These are phyloP conservation scores for Rhizomys pruinosus DNA, from an alignment of 2,113 vertebrate genomes.

Conservation along the genomic window DNA sequence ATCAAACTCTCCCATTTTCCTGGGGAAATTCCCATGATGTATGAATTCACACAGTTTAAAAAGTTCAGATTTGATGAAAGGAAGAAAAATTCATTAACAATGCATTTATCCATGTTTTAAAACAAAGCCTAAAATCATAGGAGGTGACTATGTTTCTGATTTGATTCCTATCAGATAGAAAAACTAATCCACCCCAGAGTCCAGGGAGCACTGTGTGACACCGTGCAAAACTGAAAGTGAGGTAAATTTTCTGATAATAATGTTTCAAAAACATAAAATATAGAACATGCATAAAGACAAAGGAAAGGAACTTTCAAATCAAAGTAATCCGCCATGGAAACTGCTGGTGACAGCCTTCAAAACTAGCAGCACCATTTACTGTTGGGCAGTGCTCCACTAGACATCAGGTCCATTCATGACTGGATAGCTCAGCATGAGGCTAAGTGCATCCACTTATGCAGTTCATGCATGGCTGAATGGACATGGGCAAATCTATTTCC, in stretches of 20 bases:
- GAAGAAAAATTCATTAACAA: slow-evolving; percentile 43
- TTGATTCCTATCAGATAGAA: slow-evolving; percentile 23
- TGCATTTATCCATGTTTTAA: slow-evolving; percentile 33
- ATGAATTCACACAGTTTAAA: slow-evolving; percentile 26
- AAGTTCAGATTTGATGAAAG: no score
- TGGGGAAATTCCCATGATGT: slow-evolving; percentile 62
- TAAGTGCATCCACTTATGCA: not conserved
- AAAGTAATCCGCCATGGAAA: no score
- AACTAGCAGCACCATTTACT: rapidly evolving
- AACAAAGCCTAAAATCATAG: slow-evolving; percentile 34
- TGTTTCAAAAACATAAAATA: slow-evolving; percentile 8
- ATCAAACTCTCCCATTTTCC: slow-evolving; percentile 23
- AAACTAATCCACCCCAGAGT: slow-evolving; percentile 36
- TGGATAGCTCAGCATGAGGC: not conserved
- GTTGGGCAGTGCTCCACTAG: rapidly evolving
- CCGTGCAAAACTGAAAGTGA: not conserved
- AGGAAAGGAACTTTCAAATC: not conserved
- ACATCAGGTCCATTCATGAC: rapidly evolving
- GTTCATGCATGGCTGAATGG: not conserved
- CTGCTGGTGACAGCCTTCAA: rapidly evolving
- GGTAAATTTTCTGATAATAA: not conserved
- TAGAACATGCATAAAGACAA: not conserved
- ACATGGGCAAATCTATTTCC: not conserved
- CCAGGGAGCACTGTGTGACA: not conserved
- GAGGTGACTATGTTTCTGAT: not conserved